phyloP scores from a whole-genome alignment of 2,888 invertebrate genomes.

The Neelides folsomi region DNA sequence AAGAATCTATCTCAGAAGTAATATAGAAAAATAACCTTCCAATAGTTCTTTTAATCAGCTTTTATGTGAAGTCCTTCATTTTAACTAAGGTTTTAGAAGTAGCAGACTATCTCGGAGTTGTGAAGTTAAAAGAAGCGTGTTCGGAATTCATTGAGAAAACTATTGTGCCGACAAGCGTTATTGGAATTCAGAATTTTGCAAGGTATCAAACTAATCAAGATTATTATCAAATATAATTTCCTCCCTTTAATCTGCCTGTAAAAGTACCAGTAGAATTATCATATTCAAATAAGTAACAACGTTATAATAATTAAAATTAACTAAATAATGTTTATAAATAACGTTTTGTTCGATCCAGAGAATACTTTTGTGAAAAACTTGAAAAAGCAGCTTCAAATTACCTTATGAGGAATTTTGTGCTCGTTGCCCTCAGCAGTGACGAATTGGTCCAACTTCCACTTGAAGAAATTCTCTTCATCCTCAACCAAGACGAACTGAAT shows the following conservation, averaged over 20 bases:
- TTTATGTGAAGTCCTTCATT: slow-evolving; percentile 14
- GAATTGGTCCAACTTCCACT: slow-evolving; percentile 60
- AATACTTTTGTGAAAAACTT: slow-evolving; percentile 56
- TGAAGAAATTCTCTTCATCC: slow-evolving; percentile 59
- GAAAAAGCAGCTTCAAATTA: slow-evolving; percentile 55
- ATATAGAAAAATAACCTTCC: slow-evolving; percentile 35
- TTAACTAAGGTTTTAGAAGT: slow-evolving; percentile 50
- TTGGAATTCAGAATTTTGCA: slow-evolving; percentile 72
- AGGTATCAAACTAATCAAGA: slow-evolving; percentile 44
- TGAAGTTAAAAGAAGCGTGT: slow-evolving; percentile 68
- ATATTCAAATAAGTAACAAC: no score
- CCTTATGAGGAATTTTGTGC: slow-evolving; percentile 59
- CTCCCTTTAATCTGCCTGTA: neutral
- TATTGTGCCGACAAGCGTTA: slow-evolving; percentile 62
- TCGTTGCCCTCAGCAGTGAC: slow-evolving; percentile 55
- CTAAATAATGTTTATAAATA: neutral
- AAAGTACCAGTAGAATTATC: neutral
- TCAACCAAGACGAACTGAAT: slow-evolving; percentile 67
- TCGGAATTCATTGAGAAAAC: slow-evolving; percentile 57
- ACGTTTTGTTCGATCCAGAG: neutral
- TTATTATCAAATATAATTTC: neutral
- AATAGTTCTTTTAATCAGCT: neutral
- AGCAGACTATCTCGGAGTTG: slow-evolving; percentile 75
- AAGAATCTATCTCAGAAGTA: slow-evolving; percentile 49
- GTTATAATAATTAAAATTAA: neutral